Evolutionary conservation across 2,888 invertebrate genomes (phyloP).

Genomic region (Philhelius pedissequus): DNA sequence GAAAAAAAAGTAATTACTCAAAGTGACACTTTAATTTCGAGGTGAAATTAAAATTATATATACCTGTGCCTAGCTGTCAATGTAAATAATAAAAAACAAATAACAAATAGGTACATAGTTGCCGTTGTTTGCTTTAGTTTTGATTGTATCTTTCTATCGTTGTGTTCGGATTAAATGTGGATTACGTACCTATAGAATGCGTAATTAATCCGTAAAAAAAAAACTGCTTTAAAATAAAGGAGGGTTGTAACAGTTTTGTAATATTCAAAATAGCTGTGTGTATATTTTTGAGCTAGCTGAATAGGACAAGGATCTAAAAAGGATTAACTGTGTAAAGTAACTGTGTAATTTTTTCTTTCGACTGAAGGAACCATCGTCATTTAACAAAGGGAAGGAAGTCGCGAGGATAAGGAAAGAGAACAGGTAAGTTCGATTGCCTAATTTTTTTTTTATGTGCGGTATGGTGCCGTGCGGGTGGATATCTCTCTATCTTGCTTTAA

Average conservation of each 20-base stretch:
- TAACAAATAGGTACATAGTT: background rate
- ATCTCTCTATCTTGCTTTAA: background rate
- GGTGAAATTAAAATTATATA: background rate
- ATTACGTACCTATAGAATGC: conserved; percentile 34
- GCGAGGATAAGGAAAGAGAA: background rate
- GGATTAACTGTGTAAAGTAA: conserved; percentile 39
- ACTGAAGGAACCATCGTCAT: background rate
- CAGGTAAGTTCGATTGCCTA: background rate
- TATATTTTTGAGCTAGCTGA: background rate
- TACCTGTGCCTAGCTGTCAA: background rate
- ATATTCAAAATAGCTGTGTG: background rate
- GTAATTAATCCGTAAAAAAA: conserved; percentile 2
- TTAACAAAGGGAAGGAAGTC: background rate
- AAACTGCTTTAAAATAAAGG: background rate
- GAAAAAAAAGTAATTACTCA: conserved; percentile 2
- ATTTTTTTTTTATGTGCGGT: background rate
- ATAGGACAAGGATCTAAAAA: conserved; percentile 25
- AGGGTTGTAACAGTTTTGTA: background rate
- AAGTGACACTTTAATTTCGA: conserved; percentile 16
- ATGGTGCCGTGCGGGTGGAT: background rate
- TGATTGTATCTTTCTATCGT: conserved; percentile 9
- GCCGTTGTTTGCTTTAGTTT: background rate
- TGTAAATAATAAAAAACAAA: background rate
- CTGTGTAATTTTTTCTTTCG: background rate
- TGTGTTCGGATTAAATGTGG: conserved; percentile 32